These are phyloP conservation scores for Toxotes jaculatrix DNA, from an alignment of 2,113 vertebrate species.

Conservation along the genomic window DNA sequence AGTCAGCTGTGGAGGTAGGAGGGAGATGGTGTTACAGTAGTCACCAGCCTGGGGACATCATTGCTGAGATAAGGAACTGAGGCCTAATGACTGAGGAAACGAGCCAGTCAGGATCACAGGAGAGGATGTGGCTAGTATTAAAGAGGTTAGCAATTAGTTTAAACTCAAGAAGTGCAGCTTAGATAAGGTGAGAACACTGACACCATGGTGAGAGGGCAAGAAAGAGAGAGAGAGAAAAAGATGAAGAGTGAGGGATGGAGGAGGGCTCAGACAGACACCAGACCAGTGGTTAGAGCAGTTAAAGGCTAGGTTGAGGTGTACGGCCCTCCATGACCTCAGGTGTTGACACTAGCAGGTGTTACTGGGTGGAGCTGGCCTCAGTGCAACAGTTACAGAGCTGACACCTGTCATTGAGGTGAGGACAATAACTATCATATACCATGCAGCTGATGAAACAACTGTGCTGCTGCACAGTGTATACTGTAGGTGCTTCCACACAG, in stretches of 20 bases:
- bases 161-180: constrained; percentile 66
- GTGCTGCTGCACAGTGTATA: constrained; percentile 1
- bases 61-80: constrained; percentile 69
- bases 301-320: constrained; percentile 61
- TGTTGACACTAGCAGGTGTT: constrained; percentile 76
- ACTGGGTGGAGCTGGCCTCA: constrained; percentile 52
- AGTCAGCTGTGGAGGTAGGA: constrained; percentile 49
- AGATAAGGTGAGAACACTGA: constrained; percentile 73
- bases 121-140: constrained; percentile 74
- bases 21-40: constrained; percentile 60
- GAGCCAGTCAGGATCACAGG: constrained; percentile 77
- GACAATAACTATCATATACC: constrained; percentile 53
- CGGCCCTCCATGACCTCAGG: constrained; percentile 65
- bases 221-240: constrained; percentile 34
- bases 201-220: constrained; percentile 32
- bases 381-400: constrained; percentile 51
- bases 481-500: not conserved
- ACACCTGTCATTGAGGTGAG: constrained; percentile 66
- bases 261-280: constrained; percentile 61
- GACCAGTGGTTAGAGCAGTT: constrained; percentile 68
- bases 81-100: constrained; percentile 76
- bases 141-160: constrained; percentile 75
- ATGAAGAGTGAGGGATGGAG: constrained; percentile 51
- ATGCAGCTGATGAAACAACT: constrained; percentile 34
- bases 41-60: constrained; percentile 57